Evolutionary conservation across 2,113 vertebrate genomes (phyloP), one percentile per base, ranked within the genome.

Genomic region (Dipodomys spectabilis): DNA sequence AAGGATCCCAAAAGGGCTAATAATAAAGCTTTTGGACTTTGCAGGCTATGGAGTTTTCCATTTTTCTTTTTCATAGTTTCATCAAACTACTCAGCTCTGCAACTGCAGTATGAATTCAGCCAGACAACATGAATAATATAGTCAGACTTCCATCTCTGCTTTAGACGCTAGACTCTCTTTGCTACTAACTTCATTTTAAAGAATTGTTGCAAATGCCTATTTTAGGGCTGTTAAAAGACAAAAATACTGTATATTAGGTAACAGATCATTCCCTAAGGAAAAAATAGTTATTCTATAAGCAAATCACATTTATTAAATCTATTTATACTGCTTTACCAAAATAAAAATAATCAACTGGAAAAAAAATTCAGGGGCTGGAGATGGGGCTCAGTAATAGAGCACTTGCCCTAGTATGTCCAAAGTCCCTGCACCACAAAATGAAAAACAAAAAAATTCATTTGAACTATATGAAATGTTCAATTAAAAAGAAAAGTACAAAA

Each of bases 401-500:
- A 64, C 20, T 25, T 64, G 20, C 62, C 62, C 62, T 64, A 64
- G 62, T 5, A 64, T 57, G 62, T 25, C 62, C 62, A 64, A 64
- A 25, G 62, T 6, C 20, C 62, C 23, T 49, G 53, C 4, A 57
- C 53, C 25, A 68, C 27, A 69, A 30, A 30, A 30, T 15, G 13
- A 69, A 30, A 30, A 69, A 69, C n/a, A 30, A 74, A 74, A 4
- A 77, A 93, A 90, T 39, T 90, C 27, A 92, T 79, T 72, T 86
- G 49, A 39, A n/a, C 69, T 72, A 72, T 39, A 90, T 7, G 35
- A 28, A 84, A 91, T 53, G 10, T 39, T 79, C 2, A 75, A 25
- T 84, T 65, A 78, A 83, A 95, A 89, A 19, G 60, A 71, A 90
- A 94, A 94, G 53, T 62, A 86, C 16, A 49, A 88, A 57, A 64